Evolutionary conservation across 2,888 invertebrate species (phyloP).

Genomic region (Salticus scenicus): DNA sequence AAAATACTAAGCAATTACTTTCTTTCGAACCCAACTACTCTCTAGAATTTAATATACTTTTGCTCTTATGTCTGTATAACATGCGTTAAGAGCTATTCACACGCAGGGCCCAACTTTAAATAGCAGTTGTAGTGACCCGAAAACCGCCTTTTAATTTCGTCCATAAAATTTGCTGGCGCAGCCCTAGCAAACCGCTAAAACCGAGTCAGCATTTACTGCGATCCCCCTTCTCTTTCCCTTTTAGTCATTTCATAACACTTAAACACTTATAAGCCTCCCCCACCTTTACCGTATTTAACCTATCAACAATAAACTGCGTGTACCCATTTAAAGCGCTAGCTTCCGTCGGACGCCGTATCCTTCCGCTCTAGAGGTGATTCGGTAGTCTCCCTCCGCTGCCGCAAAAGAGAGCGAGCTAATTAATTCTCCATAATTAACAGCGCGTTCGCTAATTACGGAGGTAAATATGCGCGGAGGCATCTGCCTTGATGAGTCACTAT

Average conservation of each 20-base stretch:
- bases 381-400: constrained; percentile 56
- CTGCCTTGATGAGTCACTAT: constrained; percentile 68
- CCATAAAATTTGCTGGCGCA: constrained; percentile 61
- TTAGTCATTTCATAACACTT: constrained; percentile 61
- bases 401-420: constrained; percentile 68
- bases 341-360: constrained; percentile 64
- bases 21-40: not conserved
- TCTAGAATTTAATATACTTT: constrained; percentile 48
- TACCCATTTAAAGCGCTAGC: constrained; percentile 67
- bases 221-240: not conserved
- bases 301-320: constrained; percentile 69
- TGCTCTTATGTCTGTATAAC: constrained; percentile 4
- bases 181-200: constrained; percentile 64
- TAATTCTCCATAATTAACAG: constrained; percentile 70
- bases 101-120: constrained; percentile 57
- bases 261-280: constrained; percentile 62
- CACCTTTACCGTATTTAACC: constrained; percentile 55
- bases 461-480: constrained; percentile 69
- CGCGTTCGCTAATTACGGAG: constrained; percentile 69
- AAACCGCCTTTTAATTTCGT: constrained; percentile 63
- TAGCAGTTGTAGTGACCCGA: constrained; percentile 61
- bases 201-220: constrained; percentile 61
- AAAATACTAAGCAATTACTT: not conserved
- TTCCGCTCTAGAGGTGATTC: constrained; percentile 62
- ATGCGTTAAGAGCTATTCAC: constrained; percentile 24